Evolutionary conservation across 2,888 invertebrate genomes (phyloP).

Genomic region (Harpalus rubripes): DNA sequence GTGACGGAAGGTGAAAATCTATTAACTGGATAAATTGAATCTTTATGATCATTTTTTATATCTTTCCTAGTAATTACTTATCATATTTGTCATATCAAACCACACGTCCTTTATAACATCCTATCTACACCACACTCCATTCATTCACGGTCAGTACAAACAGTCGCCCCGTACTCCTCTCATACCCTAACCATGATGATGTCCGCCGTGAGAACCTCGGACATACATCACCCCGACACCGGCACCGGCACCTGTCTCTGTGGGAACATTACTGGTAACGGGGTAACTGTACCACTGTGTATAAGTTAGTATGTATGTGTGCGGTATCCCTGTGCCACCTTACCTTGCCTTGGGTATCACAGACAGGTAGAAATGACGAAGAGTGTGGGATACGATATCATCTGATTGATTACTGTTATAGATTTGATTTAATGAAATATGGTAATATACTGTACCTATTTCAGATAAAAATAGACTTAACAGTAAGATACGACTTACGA

Average conservation of each 20-base stretch:
- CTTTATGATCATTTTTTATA: not conserved
- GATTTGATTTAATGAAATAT: too few species aligned
- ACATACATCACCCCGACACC: not conserved
- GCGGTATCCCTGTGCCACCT: too few species aligned
- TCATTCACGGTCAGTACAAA: not conserved
- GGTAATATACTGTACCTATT: too few species aligned
- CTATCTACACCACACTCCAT: not conserved
- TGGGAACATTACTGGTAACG: not conserved
- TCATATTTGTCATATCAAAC: not conserved
- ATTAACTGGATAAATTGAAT: not conserved
- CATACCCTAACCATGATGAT: not conserved
- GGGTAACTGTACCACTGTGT: not conserved
- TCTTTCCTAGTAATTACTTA: not conserved
- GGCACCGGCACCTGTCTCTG: not conserved
- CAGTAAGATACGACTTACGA: too few species aligned
- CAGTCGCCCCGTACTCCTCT: not conserved
- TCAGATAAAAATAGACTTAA: too few species aligned
- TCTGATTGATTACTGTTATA: too few species aligned
- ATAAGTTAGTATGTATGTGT: too few species aligned
- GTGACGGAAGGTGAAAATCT: too few species aligned
- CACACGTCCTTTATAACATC: not conserved
- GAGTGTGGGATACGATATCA: too few species aligned
- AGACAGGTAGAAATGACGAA: too few species aligned
- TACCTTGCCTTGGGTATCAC: too few species aligned
- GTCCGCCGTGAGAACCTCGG: not conserved